phyloP scores from a whole-genome alignment of 1,140 invertebrate species.

The Macrotrachela quadricornifera region DNA sequence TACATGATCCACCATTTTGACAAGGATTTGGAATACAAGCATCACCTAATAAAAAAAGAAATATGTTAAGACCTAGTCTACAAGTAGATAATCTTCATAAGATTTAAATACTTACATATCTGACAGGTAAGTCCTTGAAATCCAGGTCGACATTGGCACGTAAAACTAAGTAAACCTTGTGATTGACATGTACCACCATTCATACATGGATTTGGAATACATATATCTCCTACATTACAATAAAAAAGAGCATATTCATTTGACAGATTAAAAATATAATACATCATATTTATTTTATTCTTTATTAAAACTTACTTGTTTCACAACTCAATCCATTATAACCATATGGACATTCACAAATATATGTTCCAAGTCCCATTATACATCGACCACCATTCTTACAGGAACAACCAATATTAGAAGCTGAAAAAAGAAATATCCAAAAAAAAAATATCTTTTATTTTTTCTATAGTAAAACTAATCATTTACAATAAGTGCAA shows the following conservation, averaged over 20 bases:
- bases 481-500: constrained; percentile 1
- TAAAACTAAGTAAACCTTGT: constrained; percentile 35
- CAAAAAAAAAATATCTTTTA: neutral
- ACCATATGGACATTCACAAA: neutral
- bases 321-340: constrained; percentile 4
- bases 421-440: neutral
- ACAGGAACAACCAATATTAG: constrained; percentile 4
- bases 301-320: neutral
- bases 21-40: constrained; percentile 13
- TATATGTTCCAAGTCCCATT: neutral
- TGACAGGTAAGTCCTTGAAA: no score
- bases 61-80: neutral
- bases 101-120: neutral
- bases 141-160: no score
- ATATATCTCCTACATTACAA: constrained; percentile 46
- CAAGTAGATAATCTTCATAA: neutral
- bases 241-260: no score
- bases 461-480: no score
- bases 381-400: constrained; percentile 2
- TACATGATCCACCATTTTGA: neutral
- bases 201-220: constrained; percentile 60
- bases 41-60: constrained; percentile 7
- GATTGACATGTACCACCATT: constrained; percentile 62
- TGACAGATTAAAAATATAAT: no score
- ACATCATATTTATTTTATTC: no score